A percentile compares a stretch with the other conserved stretches of the same genome.
Conservation (phyloP, 2,113 vertebrate genomes). For the Lipotes vexillifer region DNA sequence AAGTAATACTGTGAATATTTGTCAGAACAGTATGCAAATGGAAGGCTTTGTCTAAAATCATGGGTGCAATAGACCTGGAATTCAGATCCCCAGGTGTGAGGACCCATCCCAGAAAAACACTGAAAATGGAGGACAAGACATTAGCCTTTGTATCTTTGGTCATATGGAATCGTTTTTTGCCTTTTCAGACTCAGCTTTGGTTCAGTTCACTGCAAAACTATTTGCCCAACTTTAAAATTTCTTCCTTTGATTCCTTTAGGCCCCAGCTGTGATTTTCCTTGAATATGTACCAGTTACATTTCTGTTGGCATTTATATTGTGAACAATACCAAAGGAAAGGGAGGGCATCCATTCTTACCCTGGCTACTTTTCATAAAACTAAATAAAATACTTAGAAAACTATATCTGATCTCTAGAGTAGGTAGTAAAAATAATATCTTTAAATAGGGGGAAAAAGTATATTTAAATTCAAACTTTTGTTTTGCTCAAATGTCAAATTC, state of each 20-base stretch:
- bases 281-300: not conserved
- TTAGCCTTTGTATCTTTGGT: not conserved
- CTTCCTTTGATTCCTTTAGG: not conserved
- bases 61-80: not conserved
- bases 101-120: not conserved
- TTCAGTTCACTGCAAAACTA: not conserved
- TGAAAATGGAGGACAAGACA: not conserved
- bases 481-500: not conserved
- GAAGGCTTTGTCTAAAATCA: conserved; percentile 3
- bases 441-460: rapidly evolving
- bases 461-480: not conserved
- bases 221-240: conserved; percentile 19
- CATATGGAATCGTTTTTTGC: not conserved
- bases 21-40: not conserved
- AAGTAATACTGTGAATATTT: conserved; percentile 17
- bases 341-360: not conserved
- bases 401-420: not conserved
- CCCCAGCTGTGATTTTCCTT: not conserved
- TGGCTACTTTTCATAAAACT: not conserved
- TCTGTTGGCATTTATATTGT: not conserved
- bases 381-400: not conserved
- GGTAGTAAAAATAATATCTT: not conserved
- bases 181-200: not conserved
- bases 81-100: not conserved
- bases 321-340: not conserved